Conservation (phyloP, 2,888 invertebrate species). For the Leptothorax acervorum region DNA sequence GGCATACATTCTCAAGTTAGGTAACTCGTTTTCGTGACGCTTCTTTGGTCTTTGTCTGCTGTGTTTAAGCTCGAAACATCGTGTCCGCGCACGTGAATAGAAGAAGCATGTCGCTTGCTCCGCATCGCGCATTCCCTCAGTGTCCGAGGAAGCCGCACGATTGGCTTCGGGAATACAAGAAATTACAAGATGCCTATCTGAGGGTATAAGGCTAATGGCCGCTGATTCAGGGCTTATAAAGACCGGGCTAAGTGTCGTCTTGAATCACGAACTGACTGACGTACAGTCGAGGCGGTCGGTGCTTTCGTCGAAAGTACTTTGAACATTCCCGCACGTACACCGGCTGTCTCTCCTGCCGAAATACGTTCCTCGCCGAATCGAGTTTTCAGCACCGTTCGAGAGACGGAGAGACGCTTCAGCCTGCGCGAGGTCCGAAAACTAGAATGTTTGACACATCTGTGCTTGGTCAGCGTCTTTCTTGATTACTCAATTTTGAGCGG, state of each 20-base stretch:
- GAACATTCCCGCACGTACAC: slow-evolving; percentile 78
- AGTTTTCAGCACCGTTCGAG: slow-evolving; percentile 39
- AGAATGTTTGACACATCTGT: slow-evolving; percentile 66
- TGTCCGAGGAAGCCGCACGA: slow-evolving; percentile 69
- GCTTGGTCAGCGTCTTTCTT: slow-evolving; percentile 65
- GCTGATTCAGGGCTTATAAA: slow-evolving; percentile 75
- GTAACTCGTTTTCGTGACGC: slow-evolving; percentile 17
- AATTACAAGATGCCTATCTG: slow-evolving; percentile 81
- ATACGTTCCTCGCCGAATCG: slow-evolving; percentile 62
- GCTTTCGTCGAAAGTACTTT: slow-evolving; percentile 66
- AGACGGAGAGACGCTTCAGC: slow-evolving; percentile 28
- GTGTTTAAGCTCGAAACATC: slow-evolving; percentile 51
- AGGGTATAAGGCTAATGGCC: slow-evolving; percentile 77
- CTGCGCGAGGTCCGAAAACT: slow-evolving; percentile 16
- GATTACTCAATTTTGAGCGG: slow-evolving; percentile 68
- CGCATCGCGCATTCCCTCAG: slow-evolving; percentile 76
- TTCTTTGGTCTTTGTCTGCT: slow-evolving; percentile 54
- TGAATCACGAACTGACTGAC: slow-evolving; percentile 78
- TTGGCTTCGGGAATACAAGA: slow-evolving; percentile 77
- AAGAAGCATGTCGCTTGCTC: slow-evolving; percentile 57
- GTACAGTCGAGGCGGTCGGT: slow-evolving; percentile 73
- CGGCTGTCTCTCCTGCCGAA: slow-evolving; percentile 66
- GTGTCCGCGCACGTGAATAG: slow-evolving; percentile 54
- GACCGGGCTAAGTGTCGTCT: slow-evolving; percentile 74
- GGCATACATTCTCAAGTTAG: slow-evolving; percentile 36